Conservation (phyloP, 2,113 vertebrate genomes). For the Campylomormyrus tamandua region DNA sequence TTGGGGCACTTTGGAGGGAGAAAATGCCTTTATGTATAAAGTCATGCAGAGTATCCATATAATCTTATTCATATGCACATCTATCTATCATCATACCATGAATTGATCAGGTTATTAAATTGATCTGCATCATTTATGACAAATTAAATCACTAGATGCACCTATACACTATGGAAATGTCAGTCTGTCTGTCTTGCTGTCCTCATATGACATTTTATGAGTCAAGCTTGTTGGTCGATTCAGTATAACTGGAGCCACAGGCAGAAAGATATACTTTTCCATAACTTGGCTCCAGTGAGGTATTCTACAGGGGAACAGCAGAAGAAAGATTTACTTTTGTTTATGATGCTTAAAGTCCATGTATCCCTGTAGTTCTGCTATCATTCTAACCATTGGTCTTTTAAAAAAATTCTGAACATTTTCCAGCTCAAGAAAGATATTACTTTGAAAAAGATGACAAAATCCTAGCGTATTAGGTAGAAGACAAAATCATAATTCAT, state of each 20-base stretch:
- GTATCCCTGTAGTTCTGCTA: slow-evolving; percentile 28
- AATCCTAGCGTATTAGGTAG: slow-evolving; percentile 7
- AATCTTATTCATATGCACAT: background rate
- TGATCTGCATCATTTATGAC: background rate
- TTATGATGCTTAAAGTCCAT: slow-evolving; percentile 3
- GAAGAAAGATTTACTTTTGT: slow-evolving; percentile 8
- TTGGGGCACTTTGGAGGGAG: background rate
- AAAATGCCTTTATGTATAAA: background rate
- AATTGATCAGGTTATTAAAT: background rate
- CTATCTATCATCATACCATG: background rate
- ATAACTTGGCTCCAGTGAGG: slow-evolving; percentile 34
- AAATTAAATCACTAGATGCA: background rate
- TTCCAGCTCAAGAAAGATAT: background rate
- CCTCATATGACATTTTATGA: background rate
- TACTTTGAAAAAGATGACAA: slow-evolving; percentile 11
- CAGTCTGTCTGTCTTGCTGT: background rate
- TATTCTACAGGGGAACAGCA: background rate
- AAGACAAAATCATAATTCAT: background rate
- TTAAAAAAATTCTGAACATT: slow-evolving; percentile 15
- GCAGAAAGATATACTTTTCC: slow-evolving; percentile 41
- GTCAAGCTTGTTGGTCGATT: slow-evolving; percentile 40
- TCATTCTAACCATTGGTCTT: slow-evolving; percentile 25
- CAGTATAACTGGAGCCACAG: slow-evolving; percentile 59
- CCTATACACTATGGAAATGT: background rate
- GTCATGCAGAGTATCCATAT: background rate